phyloP scores from a whole-genome alignment of 2,888 invertebrate genomes.

The Epistrophella euchroma region DNA sequence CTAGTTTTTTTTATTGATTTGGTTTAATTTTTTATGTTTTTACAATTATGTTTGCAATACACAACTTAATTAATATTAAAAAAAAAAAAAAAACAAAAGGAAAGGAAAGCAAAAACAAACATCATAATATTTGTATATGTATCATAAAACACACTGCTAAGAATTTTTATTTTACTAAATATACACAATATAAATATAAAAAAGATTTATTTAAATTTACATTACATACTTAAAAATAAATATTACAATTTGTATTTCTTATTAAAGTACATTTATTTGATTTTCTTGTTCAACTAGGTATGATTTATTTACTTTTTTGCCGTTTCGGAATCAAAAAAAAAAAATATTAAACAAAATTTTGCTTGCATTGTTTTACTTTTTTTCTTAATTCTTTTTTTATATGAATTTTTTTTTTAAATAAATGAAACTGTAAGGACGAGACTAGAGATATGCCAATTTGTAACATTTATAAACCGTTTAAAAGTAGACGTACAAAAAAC shows the following conservation, averaged over 20 bases:
- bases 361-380: no score
- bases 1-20: constrained; percentile 63
- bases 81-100: constrained; percentile 54
- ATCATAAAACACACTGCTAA: constrained; percentile 51
- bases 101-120: constrained; percentile 20
- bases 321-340: neutral
- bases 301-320: constrained; percentile 32
- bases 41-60: constrained; percentile 44
- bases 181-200: constrained; percentile 72
- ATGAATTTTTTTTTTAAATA: no score
- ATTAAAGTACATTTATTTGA: constrained; percentile 61
- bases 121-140: neutral
- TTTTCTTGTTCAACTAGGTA: constrained; percentile 14
- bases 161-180: constrained; percentile 49
- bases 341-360: neutral
- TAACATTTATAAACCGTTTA: no score
- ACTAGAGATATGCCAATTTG: no score
- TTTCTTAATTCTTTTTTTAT: no score
- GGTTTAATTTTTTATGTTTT: constrained; percentile 36
- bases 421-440: no score
- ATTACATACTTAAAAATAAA: constrained; percentile 62
- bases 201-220: constrained; percentile 58
- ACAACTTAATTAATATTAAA: constrained; percentile 52
- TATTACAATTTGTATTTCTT: constrained; percentile 48
- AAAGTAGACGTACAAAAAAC: no score